phyloP scores from a whole-genome alignment of 2,797 vertebrate genomes.

The Micrastur ruficollis region DNA sequence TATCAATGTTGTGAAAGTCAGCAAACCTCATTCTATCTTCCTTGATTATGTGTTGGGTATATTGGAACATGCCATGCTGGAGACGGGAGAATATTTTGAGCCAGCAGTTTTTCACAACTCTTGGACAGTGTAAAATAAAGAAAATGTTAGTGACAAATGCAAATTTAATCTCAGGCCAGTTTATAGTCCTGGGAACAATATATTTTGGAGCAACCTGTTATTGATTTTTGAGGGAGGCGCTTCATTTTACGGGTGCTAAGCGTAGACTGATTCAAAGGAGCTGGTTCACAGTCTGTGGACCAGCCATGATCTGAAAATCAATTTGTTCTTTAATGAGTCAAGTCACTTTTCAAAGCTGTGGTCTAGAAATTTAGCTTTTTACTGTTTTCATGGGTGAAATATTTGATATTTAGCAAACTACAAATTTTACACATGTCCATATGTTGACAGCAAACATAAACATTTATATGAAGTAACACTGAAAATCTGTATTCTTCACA shows the following conservation, averaged over 20 bases:
- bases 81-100: background rate
- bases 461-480: background rate
- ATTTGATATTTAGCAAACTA: background rate
- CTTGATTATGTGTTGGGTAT: background rate
- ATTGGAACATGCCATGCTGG: background rate
- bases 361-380: background rate
- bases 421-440: background rate
- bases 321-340: background rate
- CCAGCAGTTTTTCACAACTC: background rate
- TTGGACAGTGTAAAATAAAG: background rate
- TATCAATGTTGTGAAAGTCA: background rate
- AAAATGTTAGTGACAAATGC: background rate
- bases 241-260: background rate
- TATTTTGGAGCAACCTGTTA: background rate
- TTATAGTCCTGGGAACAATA: background rate
- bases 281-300: background rate
- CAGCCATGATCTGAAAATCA: background rate
- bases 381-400: background rate
- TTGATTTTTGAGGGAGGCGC: background rate
- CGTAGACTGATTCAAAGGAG: background rate
- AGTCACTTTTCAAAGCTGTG: background rate
- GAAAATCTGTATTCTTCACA: conserved; percentile 16
- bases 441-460: conserved; percentile 33
- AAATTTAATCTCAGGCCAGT: background rate
- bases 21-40: background rate